Evolutionary conservation across 2,888 invertebrate species (phyloP).

Genomic region (Tolmerus cingulatus): DNA sequence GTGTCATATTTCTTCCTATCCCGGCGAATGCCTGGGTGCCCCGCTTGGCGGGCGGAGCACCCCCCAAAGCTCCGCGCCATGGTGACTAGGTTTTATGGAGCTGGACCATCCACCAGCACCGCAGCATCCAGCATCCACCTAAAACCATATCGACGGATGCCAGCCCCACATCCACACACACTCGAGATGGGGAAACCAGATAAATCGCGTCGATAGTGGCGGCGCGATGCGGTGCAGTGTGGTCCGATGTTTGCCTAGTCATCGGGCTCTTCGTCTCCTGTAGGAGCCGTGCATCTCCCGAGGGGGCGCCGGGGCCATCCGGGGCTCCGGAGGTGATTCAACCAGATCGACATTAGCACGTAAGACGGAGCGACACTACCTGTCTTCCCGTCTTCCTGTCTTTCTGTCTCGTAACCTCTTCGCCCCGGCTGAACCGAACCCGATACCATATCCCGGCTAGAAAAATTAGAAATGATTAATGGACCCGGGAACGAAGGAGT

Average conservation of each 20-base stretch:
- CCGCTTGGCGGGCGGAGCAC: neutral
- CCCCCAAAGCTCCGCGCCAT: neutral
- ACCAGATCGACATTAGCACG: slow-evolving; percentile 9
- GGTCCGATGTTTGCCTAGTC: slow-evolving; percentile 32
- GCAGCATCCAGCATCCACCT: neutral
- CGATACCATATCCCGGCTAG: neutral
- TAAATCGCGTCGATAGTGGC: slow-evolving; percentile 19
- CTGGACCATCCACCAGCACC: neutral
- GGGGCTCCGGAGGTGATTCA: neutral
- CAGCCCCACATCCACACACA: neutral
- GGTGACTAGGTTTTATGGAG: neutral
- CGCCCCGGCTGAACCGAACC: neutral
- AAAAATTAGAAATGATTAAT: slow-evolving; percentile 30
- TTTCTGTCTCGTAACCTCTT: neutral
- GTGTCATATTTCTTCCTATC: slow-evolving; percentile 41
- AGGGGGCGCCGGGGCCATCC: neutral
- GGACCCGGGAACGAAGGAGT: neutral
- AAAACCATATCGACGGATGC: slow-evolving; percentile 2
- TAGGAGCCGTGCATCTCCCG: neutral
- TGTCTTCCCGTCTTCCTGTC: slow-evolving; percentile 10
- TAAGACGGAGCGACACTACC: slow-evolving; percentile 25
- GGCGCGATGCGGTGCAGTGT: neutral
- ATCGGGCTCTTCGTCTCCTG: slow-evolving; percentile 6
- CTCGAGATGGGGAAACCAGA: neutral
- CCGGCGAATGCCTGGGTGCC: neutral